These are phyloP conservation scores for Microtus montanus DNA, from an alignment of 2,113 vertebrate species.

Conservation along the genomic window DNA sequence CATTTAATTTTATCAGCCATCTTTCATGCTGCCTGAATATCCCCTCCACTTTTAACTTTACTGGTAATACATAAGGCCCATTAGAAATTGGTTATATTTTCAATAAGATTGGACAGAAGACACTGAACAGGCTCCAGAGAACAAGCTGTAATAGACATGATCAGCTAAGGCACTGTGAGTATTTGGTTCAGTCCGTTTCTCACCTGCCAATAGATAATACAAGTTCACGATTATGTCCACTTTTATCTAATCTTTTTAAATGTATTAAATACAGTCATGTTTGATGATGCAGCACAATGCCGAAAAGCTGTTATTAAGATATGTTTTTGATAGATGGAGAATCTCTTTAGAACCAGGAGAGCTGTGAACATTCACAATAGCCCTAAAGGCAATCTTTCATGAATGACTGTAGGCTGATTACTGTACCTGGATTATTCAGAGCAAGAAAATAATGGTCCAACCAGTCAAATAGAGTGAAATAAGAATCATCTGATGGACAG, in stretches of 20 bases:
- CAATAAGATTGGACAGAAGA: conserved; percentile 33
- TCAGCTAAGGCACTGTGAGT: background rate
- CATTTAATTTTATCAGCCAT: conserved; percentile 42
- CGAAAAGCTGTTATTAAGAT: conserved; percentile 67
- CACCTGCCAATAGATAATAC: conserved; percentile 34
- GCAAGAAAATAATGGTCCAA: conserved; percentile 29
- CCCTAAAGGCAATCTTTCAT: conserved; percentile 61
- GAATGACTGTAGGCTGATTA: conserved; percentile 58
- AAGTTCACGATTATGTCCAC: conserved; percentile 8
- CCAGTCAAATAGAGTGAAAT: background rate
- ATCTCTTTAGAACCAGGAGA: conserved; percentile 70
- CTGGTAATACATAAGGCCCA: background rate
- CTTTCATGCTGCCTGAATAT: background rate
- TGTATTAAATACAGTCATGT: conserved; percentile 60
- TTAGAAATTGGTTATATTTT: background rate
- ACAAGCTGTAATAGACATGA: conserved; percentile 32
- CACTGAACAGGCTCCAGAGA: background rate
- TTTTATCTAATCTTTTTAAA: conserved; percentile 68
- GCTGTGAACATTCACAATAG: conserved; percentile 70
- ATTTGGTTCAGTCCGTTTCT: conserved; percentile 65
- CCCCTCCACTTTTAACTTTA: conserved; percentile 37
- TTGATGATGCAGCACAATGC: conserved; percentile 51
- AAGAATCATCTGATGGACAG: conserved; percentile 24
- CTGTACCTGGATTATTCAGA: conserved; percentile 52
- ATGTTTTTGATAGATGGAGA: conserved; percentile 71